Conservation (phyloP, 2,797 vertebrate genomes). For the Sebastes miniatus region DNA sequence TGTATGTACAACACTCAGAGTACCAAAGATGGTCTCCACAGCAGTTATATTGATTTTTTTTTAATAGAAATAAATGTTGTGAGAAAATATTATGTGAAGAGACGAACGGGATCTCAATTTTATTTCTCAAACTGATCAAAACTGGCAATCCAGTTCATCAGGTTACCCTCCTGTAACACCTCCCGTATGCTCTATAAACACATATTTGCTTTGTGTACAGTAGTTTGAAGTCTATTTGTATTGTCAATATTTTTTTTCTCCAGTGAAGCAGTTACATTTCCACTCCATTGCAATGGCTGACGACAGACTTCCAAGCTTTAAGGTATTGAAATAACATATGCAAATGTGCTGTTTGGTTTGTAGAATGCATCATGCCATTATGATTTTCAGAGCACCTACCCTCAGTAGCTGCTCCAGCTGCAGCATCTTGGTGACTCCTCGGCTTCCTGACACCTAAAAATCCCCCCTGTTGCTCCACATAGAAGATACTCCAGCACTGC, state of each 20-base stretch:
- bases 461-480: neutral
- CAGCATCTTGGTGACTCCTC: conserved; percentile 72
- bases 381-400: conserved; percentile 64
- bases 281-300: conserved; percentile 14
- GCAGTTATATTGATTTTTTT: neutral
- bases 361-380: neutral
- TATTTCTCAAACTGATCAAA: neutral
- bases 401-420: conserved; percentile 59
- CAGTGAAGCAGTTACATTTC: conserved; percentile 24
- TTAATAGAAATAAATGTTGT: neutral
- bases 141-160: neutral
- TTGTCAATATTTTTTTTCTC: neutral
- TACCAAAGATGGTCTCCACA: neutral
- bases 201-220: neutral
- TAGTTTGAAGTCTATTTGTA: neutral
- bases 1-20: neutral
- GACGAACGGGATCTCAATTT: neutral
- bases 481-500: neutral
- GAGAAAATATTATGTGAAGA: neutral
- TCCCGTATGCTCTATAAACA: neutral
- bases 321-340: conserved; percentile 56
- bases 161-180: too few species aligned
- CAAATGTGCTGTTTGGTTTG: neutral
- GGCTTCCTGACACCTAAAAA: conserved; percentile 28
- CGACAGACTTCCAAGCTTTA: conserved; percentile 60